phyloP scores from a whole-genome alignment of 2,888 invertebrate species.

The Brachyopa scutellaris region DNA sequence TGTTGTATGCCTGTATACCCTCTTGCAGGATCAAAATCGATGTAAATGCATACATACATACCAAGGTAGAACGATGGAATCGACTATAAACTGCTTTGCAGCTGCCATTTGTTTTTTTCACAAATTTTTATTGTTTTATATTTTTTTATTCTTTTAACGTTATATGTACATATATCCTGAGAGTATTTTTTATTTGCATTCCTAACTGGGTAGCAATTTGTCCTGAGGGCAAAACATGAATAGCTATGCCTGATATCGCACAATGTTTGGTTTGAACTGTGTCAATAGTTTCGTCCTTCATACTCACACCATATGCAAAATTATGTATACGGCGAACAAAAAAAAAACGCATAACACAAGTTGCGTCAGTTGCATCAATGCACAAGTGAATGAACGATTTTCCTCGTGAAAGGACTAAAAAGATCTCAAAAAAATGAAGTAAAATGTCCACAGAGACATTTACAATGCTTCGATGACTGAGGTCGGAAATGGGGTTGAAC shows the following conservation, averaged over 20 bases:
- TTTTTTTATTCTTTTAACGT: constrained; percentile 21
- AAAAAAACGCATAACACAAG: neutral
- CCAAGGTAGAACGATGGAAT: constrained; percentile 22
- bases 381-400: constrained; percentile 1
- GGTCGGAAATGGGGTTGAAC: constrained; percentile 1
- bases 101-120: constrained; percentile 57
- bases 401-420: neutral
- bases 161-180: no score
- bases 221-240: constrained; percentile 32
- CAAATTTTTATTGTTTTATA: constrained; percentile 1
- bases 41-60: no score
- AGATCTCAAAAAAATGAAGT: no score
- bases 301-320: neutral
- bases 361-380: constrained; percentile 1
- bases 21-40: constrained; percentile 50
- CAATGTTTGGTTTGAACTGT: constrained; percentile 48
- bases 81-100: constrained; percentile 52
- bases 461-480: neutral
- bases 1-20: neutral
- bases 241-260: constrained; percentile 8
- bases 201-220: constrained; percentile 53
- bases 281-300: constrained; percentile 57
- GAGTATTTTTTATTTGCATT: constrained; percentile 49
- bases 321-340: neutral
- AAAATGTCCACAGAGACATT: neutral